Percentiles rank a stretch among this genome's conserved stretches.
These are phyloP conservation scores for Cylloceria caligata DNA, from an alignment of 2,888 invertebrate species.

Conservation along the genomic window DNA sequence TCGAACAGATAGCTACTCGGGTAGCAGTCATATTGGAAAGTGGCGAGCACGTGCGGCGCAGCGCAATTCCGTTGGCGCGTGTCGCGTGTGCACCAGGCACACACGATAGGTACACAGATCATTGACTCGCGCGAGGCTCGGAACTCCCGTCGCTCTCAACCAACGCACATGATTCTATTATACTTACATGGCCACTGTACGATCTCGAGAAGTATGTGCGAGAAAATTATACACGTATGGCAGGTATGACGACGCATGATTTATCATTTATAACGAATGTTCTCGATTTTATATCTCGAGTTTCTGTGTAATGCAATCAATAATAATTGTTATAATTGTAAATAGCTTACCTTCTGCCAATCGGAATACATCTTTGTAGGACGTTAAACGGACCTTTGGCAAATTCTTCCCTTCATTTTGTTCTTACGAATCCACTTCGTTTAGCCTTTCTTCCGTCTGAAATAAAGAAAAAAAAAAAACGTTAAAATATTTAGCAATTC, in stretches of 20 bases:
- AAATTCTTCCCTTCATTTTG: constrained; percentile 61
- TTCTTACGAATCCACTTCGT: constrained; percentile 19
- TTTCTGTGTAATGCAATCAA: not conserved
- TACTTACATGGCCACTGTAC: constrained; percentile 20
- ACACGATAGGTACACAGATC: constrained; percentile 75
- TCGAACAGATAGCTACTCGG: constrained; percentile 37
- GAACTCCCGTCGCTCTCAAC: constrained; percentile 45
- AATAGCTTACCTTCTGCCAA: constrained; percentile 81
- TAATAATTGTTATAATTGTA: constrained; percentile 15
- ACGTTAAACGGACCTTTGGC: constrained; percentile 59
- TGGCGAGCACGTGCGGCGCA: constrained; percentile 71
- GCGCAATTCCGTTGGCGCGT: constrained; percentile 72
- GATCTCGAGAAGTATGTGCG: constrained; percentile 1
- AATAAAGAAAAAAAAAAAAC: constrained; percentile 12
- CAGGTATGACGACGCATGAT: constrained; percentile 46
- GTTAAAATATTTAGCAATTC: not conserved
- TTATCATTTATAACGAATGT: constrained; percentile 52
- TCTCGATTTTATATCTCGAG: constrained; percentile 6
- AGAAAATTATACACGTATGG: constrained; percentile 45
- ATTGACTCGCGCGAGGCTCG: constrained; percentile 73
- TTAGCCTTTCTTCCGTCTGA: constrained; percentile 21
- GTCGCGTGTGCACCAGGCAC: constrained; percentile 42
- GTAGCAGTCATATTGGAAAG: constrained; percentile 73
- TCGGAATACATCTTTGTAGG: constrained; percentile 78
- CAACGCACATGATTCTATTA: constrained; percentile 62